These are phyloP conservation scores for Thermophis baileyi DNA, from an alignment of 2,113 vertebrate genomes.

Conservation along the genomic window DNA sequence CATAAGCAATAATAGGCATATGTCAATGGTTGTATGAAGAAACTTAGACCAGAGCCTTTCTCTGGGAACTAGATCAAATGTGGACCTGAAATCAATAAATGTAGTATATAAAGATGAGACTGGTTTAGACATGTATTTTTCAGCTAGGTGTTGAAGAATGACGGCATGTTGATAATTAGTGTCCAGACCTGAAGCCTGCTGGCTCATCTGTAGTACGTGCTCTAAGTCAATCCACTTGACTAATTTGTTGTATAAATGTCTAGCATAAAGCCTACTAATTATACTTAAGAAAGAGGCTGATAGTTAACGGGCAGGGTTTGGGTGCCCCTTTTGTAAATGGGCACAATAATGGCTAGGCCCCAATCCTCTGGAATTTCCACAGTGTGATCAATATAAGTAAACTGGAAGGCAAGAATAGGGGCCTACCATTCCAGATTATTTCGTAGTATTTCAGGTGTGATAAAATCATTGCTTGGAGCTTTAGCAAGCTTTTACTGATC, in stretches of 20 bases:
- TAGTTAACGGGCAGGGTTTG: neutral
- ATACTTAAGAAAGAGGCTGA: neutral
- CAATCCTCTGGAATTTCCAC: neutral
- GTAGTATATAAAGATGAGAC: neutral
- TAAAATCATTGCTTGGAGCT: neutral
- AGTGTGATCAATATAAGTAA: neutral
- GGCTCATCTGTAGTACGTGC: neutral
- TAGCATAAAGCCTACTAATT: neutral
- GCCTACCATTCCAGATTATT: neutral
- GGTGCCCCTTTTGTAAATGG: neutral
- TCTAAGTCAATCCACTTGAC: neutral
- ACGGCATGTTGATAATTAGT: neutral
- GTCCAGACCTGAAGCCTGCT: neutral
- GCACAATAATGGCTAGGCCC: neutral
- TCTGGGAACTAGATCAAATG: neutral
- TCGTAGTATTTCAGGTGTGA: neutral
- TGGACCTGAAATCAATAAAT: neutral
- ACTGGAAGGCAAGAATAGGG: neutral
- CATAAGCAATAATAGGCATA: neutral
- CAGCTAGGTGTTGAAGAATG: neutral
- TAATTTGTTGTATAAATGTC: neutral
- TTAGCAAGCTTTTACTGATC: no score
- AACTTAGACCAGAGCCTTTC: neutral
- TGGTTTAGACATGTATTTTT: neutral
- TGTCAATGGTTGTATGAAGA: neutral